Evolutionary conservation across 2,888 invertebrate genomes (phyloP), one percentile per base, ranked within the genome.

Genomic region (Elysia crispata): DNA sequence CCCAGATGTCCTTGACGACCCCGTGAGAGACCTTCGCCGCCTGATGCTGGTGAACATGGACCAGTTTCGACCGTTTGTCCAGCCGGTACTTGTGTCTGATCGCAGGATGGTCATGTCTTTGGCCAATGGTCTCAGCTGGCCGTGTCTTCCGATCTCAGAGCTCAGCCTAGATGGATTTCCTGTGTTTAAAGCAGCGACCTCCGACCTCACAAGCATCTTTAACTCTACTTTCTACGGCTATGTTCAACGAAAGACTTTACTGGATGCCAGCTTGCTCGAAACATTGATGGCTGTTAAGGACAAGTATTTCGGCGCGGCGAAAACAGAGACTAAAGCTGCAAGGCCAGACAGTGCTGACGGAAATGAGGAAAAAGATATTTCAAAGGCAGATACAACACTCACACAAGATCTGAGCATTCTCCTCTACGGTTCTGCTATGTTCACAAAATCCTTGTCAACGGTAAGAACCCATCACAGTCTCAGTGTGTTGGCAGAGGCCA

Each of bases 151-250:
- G 1, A 70, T 80, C 6, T 11, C 60, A 1, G 20, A n/a, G 0
- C 33, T 70, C 33, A 76, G 50, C 54, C 20, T 18, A 20, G 60
- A 49, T 1, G 76, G 70, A 0, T 15, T 76, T 13, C 80, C 80
- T 5, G 50, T 80, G 20, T 80, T 80, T 62, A 57, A 23, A 31
- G 20, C n/a, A 6, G 76, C 70, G 80, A 15, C 70, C 5, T 1
- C 20, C 1, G 30, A 8, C 8, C 25, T 76, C 8, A 23, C 1
- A 11, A 30, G 15, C 5, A 54, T 30, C 50, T 80, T 80, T 30
- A 67, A 62, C 49, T 74, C 76, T 1, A 80, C 80, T 15, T 80
- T 80, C 23, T 80, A 80, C 62, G 80, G 76, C 23, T 80, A 80
- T 30, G 76, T 70, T 50, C 13, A 49, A 13, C 11, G 75, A 13